Percentiles rank a stretch among this genome's conserved stretches.
Evolutionary conservation across 2,888 invertebrate genomes (phyloP).

Genomic region (Pocota personata): DNA sequence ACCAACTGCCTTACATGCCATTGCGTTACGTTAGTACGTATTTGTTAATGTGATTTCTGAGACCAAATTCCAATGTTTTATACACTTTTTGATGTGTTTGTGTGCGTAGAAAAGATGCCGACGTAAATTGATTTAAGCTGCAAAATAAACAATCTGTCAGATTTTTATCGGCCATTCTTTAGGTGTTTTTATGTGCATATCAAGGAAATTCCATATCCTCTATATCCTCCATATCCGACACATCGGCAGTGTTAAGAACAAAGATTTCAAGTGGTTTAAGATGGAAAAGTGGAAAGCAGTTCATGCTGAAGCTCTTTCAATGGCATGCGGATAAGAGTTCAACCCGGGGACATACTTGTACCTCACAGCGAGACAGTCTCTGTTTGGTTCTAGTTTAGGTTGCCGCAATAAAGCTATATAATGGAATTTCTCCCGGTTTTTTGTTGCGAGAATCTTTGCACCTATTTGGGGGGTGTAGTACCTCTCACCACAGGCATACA

Average conservation of each 20-base stretch:
- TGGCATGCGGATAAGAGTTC: neutral
- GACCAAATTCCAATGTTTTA: neutral
- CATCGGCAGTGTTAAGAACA: constrained; percentile 3
- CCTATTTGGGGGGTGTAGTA: neutral
- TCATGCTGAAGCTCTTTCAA: neutral
- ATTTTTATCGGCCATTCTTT: constrained; percentile 11
- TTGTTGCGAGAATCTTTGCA: constrained; percentile 19
- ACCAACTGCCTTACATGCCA: constrained; percentile 4
- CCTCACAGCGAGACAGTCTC: neutral
- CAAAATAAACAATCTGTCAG: constrained; percentile 42
- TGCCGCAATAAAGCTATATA: neutral
- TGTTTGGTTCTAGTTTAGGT: neutral
- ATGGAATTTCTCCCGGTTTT: neutral
- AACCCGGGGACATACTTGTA: neutral
- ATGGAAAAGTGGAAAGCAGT: neutral
- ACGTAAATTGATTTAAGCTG: constrained; percentile 44
- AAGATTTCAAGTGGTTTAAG: constrained; percentile 14
- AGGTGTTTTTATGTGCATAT: neutral
- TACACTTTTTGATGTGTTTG: neutral
- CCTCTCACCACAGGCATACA: neutral
- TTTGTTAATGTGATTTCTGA: constrained; percentile 11
- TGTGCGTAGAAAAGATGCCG: neutral
- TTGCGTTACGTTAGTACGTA: neutral
- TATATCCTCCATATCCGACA: constrained; percentile 1
- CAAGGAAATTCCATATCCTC: constrained; percentile 39